Conservation (phyloP, 1,140 invertebrate genomes). For the Cydia amplana region DNA sequence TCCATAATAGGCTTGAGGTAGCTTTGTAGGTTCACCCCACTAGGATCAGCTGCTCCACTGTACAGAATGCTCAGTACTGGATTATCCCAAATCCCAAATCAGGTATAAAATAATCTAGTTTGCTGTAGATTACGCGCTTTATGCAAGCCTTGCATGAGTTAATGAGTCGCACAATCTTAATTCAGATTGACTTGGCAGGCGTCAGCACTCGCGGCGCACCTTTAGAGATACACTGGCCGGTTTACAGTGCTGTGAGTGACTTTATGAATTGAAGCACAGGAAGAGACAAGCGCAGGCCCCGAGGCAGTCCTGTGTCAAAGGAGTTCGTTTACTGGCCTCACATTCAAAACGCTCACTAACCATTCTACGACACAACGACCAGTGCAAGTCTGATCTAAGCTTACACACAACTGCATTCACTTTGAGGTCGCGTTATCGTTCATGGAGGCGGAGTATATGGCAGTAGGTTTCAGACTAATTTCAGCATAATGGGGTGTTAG, state of each 20-base stretch:
- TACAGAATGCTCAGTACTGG: too few relatives aligned
- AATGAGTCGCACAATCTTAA: too few relatives aligned
- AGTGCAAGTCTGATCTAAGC: not conserved
- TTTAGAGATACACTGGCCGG: not conserved
- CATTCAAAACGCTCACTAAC: not conserved
- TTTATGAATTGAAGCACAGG: not conserved
- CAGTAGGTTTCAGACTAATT: not conserved
- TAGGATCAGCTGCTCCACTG: too few relatives aligned
- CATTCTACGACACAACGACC: not conserved
- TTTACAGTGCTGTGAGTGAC: not conserved
- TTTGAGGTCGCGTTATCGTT: not conserved
- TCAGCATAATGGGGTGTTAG: not conserved
- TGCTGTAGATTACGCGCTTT: too few relatives aligned
- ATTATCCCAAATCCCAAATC: too few relatives aligned
- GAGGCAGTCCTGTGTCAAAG: slow-evolving; percentile 5
- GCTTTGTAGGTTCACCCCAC: too few relatives aligned
- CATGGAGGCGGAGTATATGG: not conserved
- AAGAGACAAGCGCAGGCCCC: not conserved
- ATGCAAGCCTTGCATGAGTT: too few relatives aligned
- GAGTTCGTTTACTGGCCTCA: not conserved
- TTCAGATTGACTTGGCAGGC: too few relatives aligned
- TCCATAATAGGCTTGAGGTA: too few relatives aligned
- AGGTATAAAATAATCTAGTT: too few relatives aligned
- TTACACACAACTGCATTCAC: not conserved
- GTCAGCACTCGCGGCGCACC: too few relatives aligned